A percentile compares a stretch with the other conserved stretches of the same genome.
These are phyloP conservation scores for Luscinia luscinia DNA, from an alignment of 2,797 vertebrate species.

Conservation along the genomic window DNA sequence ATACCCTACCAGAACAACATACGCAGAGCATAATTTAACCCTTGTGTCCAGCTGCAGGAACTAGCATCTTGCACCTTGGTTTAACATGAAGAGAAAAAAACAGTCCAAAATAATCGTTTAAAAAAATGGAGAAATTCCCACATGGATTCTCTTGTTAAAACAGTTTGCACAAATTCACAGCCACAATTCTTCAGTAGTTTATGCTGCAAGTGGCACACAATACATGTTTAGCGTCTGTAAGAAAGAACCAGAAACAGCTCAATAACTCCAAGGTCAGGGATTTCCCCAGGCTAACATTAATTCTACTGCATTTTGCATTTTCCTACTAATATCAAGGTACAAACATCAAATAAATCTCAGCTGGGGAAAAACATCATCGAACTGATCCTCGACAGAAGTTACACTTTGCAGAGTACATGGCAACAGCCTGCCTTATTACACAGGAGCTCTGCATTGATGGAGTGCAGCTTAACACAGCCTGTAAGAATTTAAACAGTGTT, in stretches of 20 bases:
- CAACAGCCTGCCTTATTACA: slow-evolving; percentile 43
- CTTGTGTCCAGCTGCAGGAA: slow-evolving; percentile 42
- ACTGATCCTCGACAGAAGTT: slow-evolving; percentile 15
- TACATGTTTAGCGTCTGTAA: slow-evolving; percentile 67
- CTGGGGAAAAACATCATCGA: slow-evolving; percentile 33
- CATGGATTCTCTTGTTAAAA: slow-evolving; percentile 65
- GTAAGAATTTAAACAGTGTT: neutral
- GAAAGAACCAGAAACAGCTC: slow-evolving; percentile 69
- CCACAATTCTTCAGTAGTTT: slow-evolving; percentile 80
- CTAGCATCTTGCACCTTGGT: slow-evolving; percentile 47
- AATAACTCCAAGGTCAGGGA: slow-evolving; percentile 66
- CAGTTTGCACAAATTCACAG: slow-evolving; percentile 74
- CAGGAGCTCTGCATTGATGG: neutral
- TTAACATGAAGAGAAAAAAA: slow-evolving; percentile 20
- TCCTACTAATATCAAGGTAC: slow-evolving; percentile 54
- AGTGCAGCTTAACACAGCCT: neutral
- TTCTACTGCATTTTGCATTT: slow-evolving; percentile 65
- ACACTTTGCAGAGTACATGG: neutral
- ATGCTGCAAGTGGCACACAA: slow-evolving; percentile 76
- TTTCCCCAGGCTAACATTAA: slow-evolving; percentile 67
- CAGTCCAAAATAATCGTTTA: slow-evolving; percentile 51
- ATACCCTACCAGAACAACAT: slow-evolving; percentile 40
- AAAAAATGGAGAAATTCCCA: slow-evolving; percentile 56
- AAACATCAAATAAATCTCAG: slow-evolving; percentile 53
- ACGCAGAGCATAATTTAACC: slow-evolving; percentile 28